Base-by-base conservation (phyloP, 2,888 invertebrate genomes). In the Hirtodrosophila duncani region DNA sequence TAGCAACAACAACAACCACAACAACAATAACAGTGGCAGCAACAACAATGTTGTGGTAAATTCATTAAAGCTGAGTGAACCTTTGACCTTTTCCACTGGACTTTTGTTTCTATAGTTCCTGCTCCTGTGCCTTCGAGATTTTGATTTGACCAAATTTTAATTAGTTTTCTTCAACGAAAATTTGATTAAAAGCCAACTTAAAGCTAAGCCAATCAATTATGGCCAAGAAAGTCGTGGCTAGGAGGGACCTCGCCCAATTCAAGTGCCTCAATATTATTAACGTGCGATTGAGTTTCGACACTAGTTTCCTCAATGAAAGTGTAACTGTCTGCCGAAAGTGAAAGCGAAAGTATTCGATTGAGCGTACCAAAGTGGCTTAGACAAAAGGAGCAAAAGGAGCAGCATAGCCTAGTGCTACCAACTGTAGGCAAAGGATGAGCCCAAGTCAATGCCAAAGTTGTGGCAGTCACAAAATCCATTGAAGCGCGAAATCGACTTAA, bases 401-500 rank as follows among this genome's bases (percentile, higher is more conserved):
- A 23, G 34, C 24, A 41, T 50, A 41, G 23, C 9, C 26, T 8
- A 51, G 36, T 64, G 17, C 51, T 46, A 11, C 23, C 26, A 53
- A 43, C 38, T 34, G 38, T 20, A 20, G 42, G 21, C 36, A 29
- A 2, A 30, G 13, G 5, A 7, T 7, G 5, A 33, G 5, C 17
- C n/a, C 51, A 48, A 48, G 34, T 30, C 18, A 46, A 33, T 41
- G 36, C 27, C 52, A 34, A 74, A 67, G 55, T 72, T 77, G 68
- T 60, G 43, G 33, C 58, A 58, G 48, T 46, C 43, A 52, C 74
- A 67, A 65, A 67, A 63, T 55, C 57, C 67, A 72, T 53, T 79
- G 62, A 50, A 75, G 72, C 80, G 75, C 56, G 56, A 75, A 79
- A 79, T 79, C 77, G 70, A 77, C 75, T 79, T 75, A 75, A 75